Base-by-base conservation (phyloP, 2,797 vertebrate species). In the Calcarius lapponicus region DNA sequence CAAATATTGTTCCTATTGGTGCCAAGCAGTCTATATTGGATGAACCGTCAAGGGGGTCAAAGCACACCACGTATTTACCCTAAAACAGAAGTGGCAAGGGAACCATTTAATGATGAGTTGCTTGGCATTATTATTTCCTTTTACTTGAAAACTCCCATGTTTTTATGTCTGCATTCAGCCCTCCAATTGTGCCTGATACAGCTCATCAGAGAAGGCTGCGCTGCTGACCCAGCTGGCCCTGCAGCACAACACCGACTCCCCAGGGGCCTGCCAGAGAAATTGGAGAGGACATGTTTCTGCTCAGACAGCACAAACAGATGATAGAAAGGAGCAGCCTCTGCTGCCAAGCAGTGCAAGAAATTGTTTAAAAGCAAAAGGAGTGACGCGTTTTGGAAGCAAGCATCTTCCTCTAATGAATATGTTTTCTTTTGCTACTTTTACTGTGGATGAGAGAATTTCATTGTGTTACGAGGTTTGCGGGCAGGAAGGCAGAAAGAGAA, bases 21-120 rank as follows among this genome's bases (percentile, higher is more conserved):
- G 99, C 99, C 98, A 99, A 97, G 85, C 99, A 99, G 97, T 99
- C 99, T 51, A 99, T 99, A 96, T 99, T 99, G 76, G 99, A 99
- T 76, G 99, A 99, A 62, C 99, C 99, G n/a, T 99, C 99, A 88
- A 99, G 98, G 2, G 99, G 99, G 91, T 99, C 99, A 81, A 99
- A 99, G 93, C 99, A 99, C 24, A 99, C 99, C 91, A 99, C 97
- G 0, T 99, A 99, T 97, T 99, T 99, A 26, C 99, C 99, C 99
- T 99, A 89, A 53, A 96, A 92, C 24, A 80, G 62, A 66, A 92
- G 16, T 56, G 32, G n/a, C 6, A 89, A 92, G 36, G 71, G 53
- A 87, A 75, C 7, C 14, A 53, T 97, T 94, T 95, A 72, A 57
- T n/a, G 1, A 45, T 10, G 51, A 0, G 4, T 50, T 12, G 25